Conservation (phyloP, 2,888 invertebrate genomes). For the Tetropium fuscum region DNA sequence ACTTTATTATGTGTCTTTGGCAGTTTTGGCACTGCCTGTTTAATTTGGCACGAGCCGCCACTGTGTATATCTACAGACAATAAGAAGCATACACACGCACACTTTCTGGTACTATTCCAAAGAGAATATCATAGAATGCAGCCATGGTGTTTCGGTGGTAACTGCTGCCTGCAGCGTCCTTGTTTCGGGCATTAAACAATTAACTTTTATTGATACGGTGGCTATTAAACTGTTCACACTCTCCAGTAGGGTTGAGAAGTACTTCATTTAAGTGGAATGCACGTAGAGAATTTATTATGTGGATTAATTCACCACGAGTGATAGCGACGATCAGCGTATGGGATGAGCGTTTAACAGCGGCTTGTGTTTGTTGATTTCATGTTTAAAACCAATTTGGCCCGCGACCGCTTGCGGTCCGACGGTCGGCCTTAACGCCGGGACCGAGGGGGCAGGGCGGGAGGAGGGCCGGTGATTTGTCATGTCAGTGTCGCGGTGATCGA, state of each 20-base stretch:
- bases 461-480: conserved; percentile 62
- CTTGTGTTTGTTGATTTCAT: conserved; percentile 46
- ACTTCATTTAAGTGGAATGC: conserved; percentile 24
- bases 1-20: no score
- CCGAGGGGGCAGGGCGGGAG: not conserved
- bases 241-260: conserved; percentile 7
- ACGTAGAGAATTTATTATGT: conserved; percentile 31
- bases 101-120: no score
- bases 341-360: conserved; percentile 26
- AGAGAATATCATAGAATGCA: no score
- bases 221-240: conserved; percentile 6
- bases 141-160: no score
- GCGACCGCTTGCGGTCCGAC: conserved; percentile 33
- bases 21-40: no score
- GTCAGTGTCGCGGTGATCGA: conserved; percentile 65
- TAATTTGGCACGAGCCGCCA: no score
- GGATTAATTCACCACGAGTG: conserved; percentile 41
- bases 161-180: no score
- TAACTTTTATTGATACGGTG: not conserved
- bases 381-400: conserved; percentile 47
- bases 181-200: not conserved
- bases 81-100: no score
- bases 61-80: no score
- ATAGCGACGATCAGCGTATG: conserved; percentile 37
- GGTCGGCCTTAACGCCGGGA: conserved; percentile 14